Conservation (phyloP, 2,797 vertebrate species). For the Xiphophorus birchmanni region DNA sequence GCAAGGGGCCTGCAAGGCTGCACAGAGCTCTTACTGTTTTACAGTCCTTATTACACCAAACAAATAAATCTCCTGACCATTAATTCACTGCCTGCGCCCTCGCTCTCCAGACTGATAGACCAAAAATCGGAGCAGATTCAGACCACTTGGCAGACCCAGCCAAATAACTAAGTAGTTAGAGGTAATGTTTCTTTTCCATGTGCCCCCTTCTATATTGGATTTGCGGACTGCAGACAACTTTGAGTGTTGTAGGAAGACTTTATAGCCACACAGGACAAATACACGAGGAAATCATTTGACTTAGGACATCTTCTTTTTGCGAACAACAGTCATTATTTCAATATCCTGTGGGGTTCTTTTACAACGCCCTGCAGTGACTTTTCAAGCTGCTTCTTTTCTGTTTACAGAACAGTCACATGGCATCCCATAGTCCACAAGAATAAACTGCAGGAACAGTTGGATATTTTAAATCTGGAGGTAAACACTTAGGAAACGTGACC, state of each 20-base stretch:
- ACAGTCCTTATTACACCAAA: slow-evolving; percentile 87
- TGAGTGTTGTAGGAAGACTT: slow-evolving; percentile 75
- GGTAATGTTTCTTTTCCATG: slow-evolving; percentile 62
- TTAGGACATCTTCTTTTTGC: slow-evolving; percentile 60
- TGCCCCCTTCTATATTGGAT: slow-evolving; percentile 70
- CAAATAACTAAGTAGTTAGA: slow-evolving; percentile 68
- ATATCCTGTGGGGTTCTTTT: slow-evolving; percentile 76
- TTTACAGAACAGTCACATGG: slow-evolving; percentile 49
- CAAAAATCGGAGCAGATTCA: slow-evolving; percentile 74
- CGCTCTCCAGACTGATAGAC: slow-evolving; percentile 72
- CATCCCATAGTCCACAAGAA: slow-evolving; percentile 60
- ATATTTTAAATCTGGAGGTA: slow-evolving; percentile 66
- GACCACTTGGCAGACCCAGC: slow-evolving; percentile 51
- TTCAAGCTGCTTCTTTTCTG: slow-evolving; percentile 47
- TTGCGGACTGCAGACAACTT: slow-evolving; percentile 75
- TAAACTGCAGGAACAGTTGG: slow-evolving; percentile 50
- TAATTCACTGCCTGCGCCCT: slow-evolving; percentile 80
- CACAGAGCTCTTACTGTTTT: slow-evolving; percentile 86
- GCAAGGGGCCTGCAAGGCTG: slow-evolving; percentile 80
- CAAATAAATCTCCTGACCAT: slow-evolving; percentile 88
- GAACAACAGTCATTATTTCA: slow-evolving; percentile 77
- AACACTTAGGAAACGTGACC: slow-evolving; percentile 38
- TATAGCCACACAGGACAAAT: slow-evolving; percentile 67
- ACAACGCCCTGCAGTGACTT: slow-evolving; percentile 52
- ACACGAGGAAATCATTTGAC: slow-evolving; percentile 79